Base-by-base conservation (phyloP, 2,888 invertebrate species). In the Coleophora flavipennella region DNA sequence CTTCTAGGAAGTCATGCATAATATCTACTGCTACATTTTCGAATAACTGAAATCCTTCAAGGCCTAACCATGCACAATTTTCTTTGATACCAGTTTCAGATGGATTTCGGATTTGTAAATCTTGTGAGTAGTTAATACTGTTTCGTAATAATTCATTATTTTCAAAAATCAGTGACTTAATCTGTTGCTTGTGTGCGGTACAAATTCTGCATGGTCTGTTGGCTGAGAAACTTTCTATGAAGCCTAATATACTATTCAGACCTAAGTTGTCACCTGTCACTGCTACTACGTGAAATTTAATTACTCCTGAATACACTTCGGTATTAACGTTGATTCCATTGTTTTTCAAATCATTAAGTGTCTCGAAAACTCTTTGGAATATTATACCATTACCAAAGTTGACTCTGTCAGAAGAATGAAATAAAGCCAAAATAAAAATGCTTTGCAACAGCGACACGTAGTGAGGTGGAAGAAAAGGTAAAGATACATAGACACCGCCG, bases 201-300 rank as follows among this genome's bases (percentile, higher is more conserved):
- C 44, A 44, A 20, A 35, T 31, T 34, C 41, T 36, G 12, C 44
- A 44, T 3, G 41, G 31, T 29, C 8, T 33, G 12, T 43, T 43
- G 12, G 40, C 40, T 1, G 38, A 38, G 33, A 44, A 39, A 13
- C 36, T 43, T 40, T 43, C 43, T 10, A 38, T 27, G 33, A 40
- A 43, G 1, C 43, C 43, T 8, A 9, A 27, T 13, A 40, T 40
- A 9, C 37, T 12, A 36, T 43, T 36, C n/a, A 43, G 14, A 13
- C 43, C 43, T 8, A 43, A 31, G 31, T 43, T 43, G 11, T 43
- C 43, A 6, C 43, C 40, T 8, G 37, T 29, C 8, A 43, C n/a
- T 2, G 33, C 26, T 9, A 12, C 40, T 9, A 43, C 13, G 2
- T 35, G 27, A 34, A 44, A 41, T 8, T 41, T 27, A 1, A 44